Base-by-base conservation (phyloP, 2,797 vertebrate species). In the Silurus aristotelis region DNA sequence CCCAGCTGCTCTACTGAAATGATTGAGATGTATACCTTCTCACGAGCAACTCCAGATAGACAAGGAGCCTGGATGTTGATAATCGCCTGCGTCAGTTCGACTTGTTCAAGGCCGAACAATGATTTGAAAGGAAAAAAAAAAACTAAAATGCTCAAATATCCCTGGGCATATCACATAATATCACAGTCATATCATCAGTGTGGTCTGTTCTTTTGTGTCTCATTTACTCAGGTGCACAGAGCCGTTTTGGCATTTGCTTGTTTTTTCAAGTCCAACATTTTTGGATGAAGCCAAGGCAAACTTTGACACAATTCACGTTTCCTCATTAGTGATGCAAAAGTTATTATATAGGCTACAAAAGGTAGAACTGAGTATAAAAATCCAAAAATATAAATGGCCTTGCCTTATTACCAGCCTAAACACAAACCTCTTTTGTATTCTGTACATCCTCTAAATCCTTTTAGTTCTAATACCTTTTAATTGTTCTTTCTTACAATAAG, bases 201-300 rank as follows among this genome's bases (percentile, higher is more conserved):
- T 52, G 12, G 15, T 10, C 17, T 14, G 52, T 61, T n/a, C 9
- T 85, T 52, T 72, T 52, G 48, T 52, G 48, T 46, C n/a, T 83
- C 55, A 71, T 82, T 13, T 56, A 20, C 12, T 43, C 19, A 88
- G 83, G 89, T 86, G 83, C 87, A 85, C 43, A 90, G 93, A 92
- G 89, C 87, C 79, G 91, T 93, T 91, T 85, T 77, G 63, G 77
- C 52, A 77, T 63, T 43, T 66, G 66, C 6, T 46, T 64, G 58
- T 56, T 25, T n/a, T 61, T 22, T 15, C 70, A 72, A 73, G 38
- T 63, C 60, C 19, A 4, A 22, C 55, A n/a, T 55, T 38, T 70
- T 70, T 3, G 19, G 15, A 52, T 63, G 52, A 12, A 52, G 48
- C 43, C 0, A 48, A 66, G 38, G n/a, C 22, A 10, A 20, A 52